Base-by-base conservation (phyloP, 2,797 vertebrate species). In the Mergus octosetaceus region DNA sequence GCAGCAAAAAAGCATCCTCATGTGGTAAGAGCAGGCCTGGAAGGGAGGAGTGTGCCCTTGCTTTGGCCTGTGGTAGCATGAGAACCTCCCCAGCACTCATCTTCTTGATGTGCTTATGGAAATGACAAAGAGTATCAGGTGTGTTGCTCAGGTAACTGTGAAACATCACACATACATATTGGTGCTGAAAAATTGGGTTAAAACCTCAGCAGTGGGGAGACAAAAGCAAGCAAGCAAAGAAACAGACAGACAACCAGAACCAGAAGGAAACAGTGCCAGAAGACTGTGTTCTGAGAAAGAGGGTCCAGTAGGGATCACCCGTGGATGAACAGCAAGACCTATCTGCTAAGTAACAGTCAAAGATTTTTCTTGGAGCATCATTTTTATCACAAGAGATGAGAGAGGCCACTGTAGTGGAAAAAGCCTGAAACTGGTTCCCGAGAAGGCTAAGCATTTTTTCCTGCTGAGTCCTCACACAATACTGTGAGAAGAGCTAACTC, bases 401-500 rank as follows among this genome's bases (percentile, higher is more conserved):
- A 13, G 85, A 85, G n/a, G 14, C 21, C n/a, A 25, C 11, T 34
- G 17, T 19, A 34, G 11, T 56, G n/a, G n/a, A 68, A 85, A 70
- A 82, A 6, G 20, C 57, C 56, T 76, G 30, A 73, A 90, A 72
- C 24, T 61, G 25, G 68, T 78, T 54, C 66, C 68, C 60, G 74
- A 80, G 36, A 85, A 74, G 41, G 49, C 24, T 75, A 66, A 96
- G 36, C 25, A 54, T 20, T 91, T 90, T 90, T 84, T 91, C n/a
- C 14, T 73, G 25, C 56, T 70, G 66, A 82, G 16, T 62, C 2
- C 32, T 93, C 71, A 62, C 51, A 66, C 16, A 56, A 9, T 62
- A 66, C 21, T 53, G 14, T 19, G 68, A 76, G 47, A 93, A 73
- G n/a, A 78, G 57, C n/a, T 90, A 90, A 69, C 6, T 9, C 47